Conservation (phyloP, 2,113 vertebrate species). For the Elephantulus edwardii region DNA sequence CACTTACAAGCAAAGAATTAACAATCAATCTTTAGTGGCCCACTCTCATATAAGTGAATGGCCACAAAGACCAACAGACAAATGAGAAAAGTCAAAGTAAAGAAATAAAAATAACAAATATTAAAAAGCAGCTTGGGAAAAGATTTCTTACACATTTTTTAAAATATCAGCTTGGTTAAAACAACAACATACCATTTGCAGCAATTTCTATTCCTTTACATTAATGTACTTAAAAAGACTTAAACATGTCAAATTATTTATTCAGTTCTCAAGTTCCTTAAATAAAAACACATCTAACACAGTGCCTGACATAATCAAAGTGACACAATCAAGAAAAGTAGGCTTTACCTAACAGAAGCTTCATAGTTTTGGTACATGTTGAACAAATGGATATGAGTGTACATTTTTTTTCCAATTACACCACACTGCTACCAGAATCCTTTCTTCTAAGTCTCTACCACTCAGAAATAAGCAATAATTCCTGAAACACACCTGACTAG, state of each 20-base stretch:
- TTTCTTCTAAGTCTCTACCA: neutral
- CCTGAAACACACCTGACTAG: neutral
- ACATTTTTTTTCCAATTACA: neutral
- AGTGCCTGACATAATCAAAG: neutral
- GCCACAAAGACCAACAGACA: conserved; percentile 9
- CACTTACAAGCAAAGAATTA: neutral
- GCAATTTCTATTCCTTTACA: too few relatives aligned
- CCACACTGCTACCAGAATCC: neutral
- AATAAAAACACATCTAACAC: neutral
- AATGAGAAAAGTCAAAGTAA: neutral
- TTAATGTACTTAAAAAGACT: too few relatives aligned
- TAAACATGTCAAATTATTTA: neutral
- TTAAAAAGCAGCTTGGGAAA: neutral
- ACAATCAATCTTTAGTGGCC: neutral
- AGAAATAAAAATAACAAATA: conserved; percentile 18
- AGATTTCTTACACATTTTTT: too few relatives aligned
- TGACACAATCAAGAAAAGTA: neutral
- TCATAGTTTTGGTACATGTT: neutral
- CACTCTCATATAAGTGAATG: neutral
- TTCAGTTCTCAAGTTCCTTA: neutral
- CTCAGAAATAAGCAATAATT: neutral
- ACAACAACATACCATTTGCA: neutral
- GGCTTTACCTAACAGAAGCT: neutral
- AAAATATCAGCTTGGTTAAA: too few relatives aligned
- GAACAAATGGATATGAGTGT: neutral